Base-by-base conservation (phyloP, 2,888 invertebrate genomes). In the Dicyrtoma fusca region DNA sequence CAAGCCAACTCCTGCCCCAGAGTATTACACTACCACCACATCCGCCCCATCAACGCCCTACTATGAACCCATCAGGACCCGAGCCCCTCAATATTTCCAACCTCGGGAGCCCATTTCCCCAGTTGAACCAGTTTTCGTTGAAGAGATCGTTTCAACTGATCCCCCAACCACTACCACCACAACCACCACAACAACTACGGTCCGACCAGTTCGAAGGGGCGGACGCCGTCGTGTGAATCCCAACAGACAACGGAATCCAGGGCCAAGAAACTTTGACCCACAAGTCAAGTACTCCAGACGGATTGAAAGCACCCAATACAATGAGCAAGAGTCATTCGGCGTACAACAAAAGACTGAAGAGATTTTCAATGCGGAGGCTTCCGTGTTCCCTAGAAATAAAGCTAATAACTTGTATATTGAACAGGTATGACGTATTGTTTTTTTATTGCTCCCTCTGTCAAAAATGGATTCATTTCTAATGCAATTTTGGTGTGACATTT, bases 281-380 rank as follows among this genome's bases (percentile, higher is more conserved):
- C 73, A 78, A 71, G 62, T 77, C 21, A 79, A 79, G 65, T 79
- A 78, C 45, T 72, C 77, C 19, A 63, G 80, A 53, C 26, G 78
- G 17, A 72, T 76, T 11, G 76, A 76, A 45, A 63, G 59, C 14
- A 45, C 62, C 13, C 70, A 74, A 6, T 63, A 68, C 11, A 53
- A 73, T n/a, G 66, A 64, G 26, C 63, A 64, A n/a, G 69, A 72
- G 26, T 49, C 57, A 8, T 64, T 25, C 21, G 45, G 25, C 19
- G 25, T 25, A 0, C 53, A 69, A 23, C 66, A 72, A 21, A 77
- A 74, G 26, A 73, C 66, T 42, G 80, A 80, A n/a, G 80, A 80
- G 68, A 78, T 79, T 59, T 80, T 80, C 65, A 76, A 74, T 44
- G 80, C 80, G n/a, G 79, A 79, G 69, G 77, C 79, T 55, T 80